These are phyloP conservation scores for Setophaga kirtlandii DNA, from an alignment of 2,113 vertebrate genomes.

Conservation along the genomic window DNA sequence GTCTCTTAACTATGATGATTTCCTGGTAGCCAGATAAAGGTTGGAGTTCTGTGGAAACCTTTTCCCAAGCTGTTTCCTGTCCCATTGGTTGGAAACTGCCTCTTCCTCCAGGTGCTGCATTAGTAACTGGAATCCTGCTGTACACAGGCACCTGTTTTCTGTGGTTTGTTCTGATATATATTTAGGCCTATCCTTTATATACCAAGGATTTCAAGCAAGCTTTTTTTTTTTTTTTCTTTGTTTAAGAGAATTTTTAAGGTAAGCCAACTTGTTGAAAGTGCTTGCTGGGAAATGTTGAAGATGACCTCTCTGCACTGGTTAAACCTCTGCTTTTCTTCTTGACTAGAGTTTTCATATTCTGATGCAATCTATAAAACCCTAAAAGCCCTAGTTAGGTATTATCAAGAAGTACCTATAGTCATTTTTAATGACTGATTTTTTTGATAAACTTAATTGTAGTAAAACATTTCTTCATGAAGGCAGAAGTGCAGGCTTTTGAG, in stretches of 20 bases:
- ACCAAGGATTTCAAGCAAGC: not conserved
- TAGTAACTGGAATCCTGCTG: not conserved
- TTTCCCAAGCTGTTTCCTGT: slow-evolving; percentile 56
- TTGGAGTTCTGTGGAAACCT: not conserved
- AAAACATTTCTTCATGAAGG: not conserved
- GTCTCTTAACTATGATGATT: not conserved
- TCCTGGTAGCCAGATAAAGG: slow-evolving; percentile 18
- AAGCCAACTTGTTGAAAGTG: not conserved
- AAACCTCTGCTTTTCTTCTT: not conserved
- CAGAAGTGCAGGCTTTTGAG: not conserved
- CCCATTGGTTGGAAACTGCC: not conserved
- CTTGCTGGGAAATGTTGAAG: not conserved
- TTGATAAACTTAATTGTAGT: not conserved
- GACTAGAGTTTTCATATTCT: not conserved
- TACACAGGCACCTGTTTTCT: not conserved
- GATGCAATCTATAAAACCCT: not conserved
- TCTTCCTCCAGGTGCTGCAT: slow-evolving; percentile 41
- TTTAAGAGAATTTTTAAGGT: not conserved
- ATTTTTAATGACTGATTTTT: not conserved
- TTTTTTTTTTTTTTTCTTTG: not conserved
- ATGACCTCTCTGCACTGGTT: not conserved
- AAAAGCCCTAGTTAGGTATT: not conserved
- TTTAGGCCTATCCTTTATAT: not conserved
- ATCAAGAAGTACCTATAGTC: not conserved
- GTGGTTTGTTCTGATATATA: not conserved